A percentile compares a stretch with the other conserved stretches of the same genome.
phyloP scores from a whole-genome alignment of 2,113 vertebrate species.

The Mystacornis crossleyi region DNA sequence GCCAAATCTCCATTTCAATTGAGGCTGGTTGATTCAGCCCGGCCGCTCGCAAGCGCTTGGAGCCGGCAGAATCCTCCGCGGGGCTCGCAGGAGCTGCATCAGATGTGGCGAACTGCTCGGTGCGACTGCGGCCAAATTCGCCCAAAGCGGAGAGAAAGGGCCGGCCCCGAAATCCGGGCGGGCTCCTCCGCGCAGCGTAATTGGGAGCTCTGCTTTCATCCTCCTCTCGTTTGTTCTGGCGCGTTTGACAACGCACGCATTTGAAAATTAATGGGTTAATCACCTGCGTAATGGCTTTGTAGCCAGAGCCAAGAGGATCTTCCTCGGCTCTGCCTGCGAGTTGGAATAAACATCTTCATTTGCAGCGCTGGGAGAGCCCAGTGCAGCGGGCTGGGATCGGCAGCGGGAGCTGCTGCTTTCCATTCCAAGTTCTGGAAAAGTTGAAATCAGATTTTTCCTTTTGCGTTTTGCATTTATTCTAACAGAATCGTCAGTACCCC shows the following conservation, averaged over 20 bases:
- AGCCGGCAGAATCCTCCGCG: background rate
- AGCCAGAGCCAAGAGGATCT: background rate
- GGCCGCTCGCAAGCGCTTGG: background rate
- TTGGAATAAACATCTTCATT: slow-evolving; percentile 3
- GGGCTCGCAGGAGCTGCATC: background rate
- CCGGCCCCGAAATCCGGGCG: background rate
- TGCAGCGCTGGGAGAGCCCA: background rate
- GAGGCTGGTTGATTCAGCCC: background rate
- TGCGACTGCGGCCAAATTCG: background rate
- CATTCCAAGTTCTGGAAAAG: background rate
- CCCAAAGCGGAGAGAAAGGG: slow-evolving; percentile 21
- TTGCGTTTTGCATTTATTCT: background rate
- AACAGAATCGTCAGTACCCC: background rate
- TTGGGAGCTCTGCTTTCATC: slow-evolving; percentile 21
- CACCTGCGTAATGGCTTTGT: slow-evolving; percentile 28
- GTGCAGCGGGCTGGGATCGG: background rate
- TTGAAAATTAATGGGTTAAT: slow-evolving; percentile 46
- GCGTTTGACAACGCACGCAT: background rate
- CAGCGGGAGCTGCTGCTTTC: background rate
- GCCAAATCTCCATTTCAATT: background rate
- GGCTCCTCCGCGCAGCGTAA: background rate
- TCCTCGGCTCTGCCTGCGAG: background rate
- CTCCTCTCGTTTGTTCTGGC: background rate
- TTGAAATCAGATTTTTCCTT: background rate
- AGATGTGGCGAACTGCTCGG: background rate